Percentiles rank a stretch among this genome's conserved stretches.
These are phyloP conservation scores for Nematolebias whitei DNA, from an alignment of 2,113 vertebrate species.

Conservation along the genomic window DNA sequence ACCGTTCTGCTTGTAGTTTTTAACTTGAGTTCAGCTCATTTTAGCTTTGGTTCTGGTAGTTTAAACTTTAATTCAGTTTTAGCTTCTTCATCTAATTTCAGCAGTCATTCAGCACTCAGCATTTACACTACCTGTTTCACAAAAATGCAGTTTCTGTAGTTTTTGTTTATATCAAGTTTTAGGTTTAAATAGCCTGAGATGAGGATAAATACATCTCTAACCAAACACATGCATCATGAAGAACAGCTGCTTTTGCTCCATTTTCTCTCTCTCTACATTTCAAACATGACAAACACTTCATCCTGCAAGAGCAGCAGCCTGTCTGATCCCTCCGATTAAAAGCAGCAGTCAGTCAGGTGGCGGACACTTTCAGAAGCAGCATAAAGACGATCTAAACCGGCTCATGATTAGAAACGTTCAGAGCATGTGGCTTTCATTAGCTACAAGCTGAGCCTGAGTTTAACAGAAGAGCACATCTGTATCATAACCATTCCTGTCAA, in stretches of 20 bases:
- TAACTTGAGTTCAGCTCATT: too few relatives aligned
- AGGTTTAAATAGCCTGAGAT: too few relatives aligned
- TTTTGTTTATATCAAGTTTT: too few relatives aligned
- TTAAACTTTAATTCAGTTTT: too few relatives aligned
- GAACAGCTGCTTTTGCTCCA: not conserved
- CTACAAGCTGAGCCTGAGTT: constrained; percentile 53
- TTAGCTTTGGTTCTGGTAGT: too few relatives aligned
- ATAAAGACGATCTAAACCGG: constrained; percentile 71
- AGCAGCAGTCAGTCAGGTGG: constrained; percentile 68
- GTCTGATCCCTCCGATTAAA: constrained; percentile 74
- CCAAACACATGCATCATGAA: constrained; percentile 1
- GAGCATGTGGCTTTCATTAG: constrained; percentile 74
- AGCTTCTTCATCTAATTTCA: too few relatives aligned
- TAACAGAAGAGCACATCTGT: constrained; percentile 29
- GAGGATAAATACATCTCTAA: too few relatives aligned
- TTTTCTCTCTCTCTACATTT: constrained; percentile 1
- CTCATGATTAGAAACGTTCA: constrained; percentile 61
- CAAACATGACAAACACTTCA: constrained; percentile 21
- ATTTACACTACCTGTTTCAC: too few relatives aligned
- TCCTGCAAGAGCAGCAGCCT: constrained; percentile 10
- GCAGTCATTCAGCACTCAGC: too few relatives aligned
- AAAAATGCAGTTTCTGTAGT: too few relatives aligned
- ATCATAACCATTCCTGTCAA: constrained; percentile 54
- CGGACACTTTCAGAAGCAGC: constrained; percentile 57
- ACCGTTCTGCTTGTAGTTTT: too few relatives aligned